Conservation (phyloP, 2,113 vertebrate species). For the Tautogolabrus adspersus region DNA sequence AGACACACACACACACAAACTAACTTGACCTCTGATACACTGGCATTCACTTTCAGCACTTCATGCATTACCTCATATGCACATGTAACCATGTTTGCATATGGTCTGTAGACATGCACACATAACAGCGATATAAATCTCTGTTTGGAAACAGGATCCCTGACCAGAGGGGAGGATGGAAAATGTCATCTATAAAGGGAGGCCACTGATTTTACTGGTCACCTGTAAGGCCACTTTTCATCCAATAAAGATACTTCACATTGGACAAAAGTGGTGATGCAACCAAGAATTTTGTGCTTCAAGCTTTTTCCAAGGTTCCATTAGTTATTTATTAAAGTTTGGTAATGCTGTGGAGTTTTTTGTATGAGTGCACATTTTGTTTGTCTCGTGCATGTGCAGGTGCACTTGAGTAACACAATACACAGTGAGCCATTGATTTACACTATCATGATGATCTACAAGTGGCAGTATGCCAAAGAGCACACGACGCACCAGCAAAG, state of each 20-base stretch:
- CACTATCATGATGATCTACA: too few relatives aligned
- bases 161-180: not conserved
- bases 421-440: too few relatives aligned
- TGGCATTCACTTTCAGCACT: conserved; percentile 22
- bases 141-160: not conserved
- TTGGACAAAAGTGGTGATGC: too few relatives aligned
- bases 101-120: not conserved
- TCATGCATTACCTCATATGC: conserved; percentile 55
- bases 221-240: not conserved
- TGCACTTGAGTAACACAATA: too few relatives aligned
- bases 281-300: too few relatives aligned
- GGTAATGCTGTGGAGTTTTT: too few relatives aligned
- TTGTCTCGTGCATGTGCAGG: too few relatives aligned
- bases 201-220: not conserved
- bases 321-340: too few relatives aligned
- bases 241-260: not conserved
- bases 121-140: not conserved
- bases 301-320: too few relatives aligned
- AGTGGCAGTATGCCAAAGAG: too few relatives aligned
- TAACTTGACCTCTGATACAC: conserved; percentile 54
- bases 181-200: not conserved
- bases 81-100: conserved; percentile 27
- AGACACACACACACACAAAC: conserved; percentile 14
- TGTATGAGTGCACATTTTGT: too few relatives aligned
- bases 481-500: too few relatives aligned